Percentiles rank a stretch among this genome's conserved stretches.
These are phyloP conservation scores for Lathronympha strigana DNA, from an alignment of 2,888 invertebrate species.

Conservation along the genomic window DNA sequence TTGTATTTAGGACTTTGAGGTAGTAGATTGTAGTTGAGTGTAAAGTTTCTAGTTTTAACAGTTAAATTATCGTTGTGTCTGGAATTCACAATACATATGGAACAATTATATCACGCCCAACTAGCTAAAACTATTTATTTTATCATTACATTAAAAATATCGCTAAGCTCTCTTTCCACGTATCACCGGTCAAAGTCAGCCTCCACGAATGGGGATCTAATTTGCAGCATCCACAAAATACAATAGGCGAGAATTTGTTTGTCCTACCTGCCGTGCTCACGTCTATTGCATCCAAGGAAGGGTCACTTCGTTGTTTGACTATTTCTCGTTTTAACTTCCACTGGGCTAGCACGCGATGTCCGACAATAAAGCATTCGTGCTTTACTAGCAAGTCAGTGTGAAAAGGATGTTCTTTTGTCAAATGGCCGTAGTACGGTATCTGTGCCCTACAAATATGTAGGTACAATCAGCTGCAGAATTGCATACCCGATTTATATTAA, in stretches of 20 bases:
- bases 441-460: too few species aligned
- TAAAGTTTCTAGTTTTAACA: too few species aligned
- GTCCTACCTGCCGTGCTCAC: slow-evolving; percentile 50
- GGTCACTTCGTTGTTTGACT: slow-evolving; percentile 23
- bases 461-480: too few species aligned
- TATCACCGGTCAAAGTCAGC: slow-evolving; percentile 43
- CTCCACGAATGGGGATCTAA: slow-evolving; percentile 77
- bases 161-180: slow-evolving; percentile 21
- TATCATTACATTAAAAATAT: neutral
- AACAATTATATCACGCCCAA: too few species aligned
- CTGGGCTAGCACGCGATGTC: neutral
- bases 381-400: neutral
- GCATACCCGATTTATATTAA: too few species aligned
- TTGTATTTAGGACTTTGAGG: too few species aligned
- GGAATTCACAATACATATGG: too few species aligned
- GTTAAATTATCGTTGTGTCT: too few species aligned
- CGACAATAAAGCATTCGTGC: neutral
- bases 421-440: too few species aligned
- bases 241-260: slow-evolving; percentile 71
- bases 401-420: neutral
- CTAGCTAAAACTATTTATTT: neutral
- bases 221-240: slow-evolving; percentile 76
- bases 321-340: slow-evolving; percentile 21
- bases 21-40: too few species aligned
- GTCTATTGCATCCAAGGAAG: slow-evolving; percentile 52